Conservation (phyloP, 2,797 vertebrate genomes). For the Lycodopsis pacificus region DNA sequence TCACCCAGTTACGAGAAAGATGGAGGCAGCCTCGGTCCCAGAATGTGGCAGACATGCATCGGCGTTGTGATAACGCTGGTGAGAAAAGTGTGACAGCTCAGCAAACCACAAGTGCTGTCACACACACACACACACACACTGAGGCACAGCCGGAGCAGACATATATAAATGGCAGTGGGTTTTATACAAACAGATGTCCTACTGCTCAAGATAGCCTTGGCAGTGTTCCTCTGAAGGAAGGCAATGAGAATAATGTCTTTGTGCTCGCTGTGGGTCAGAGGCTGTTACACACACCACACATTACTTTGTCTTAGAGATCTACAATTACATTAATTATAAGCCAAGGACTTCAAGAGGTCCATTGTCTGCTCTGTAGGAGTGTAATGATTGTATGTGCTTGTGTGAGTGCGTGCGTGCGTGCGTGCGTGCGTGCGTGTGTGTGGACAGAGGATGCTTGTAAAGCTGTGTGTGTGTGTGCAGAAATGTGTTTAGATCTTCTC, state of each 20-base stretch:
- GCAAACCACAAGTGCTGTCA: constrained; percentile 24
- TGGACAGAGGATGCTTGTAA: constrained; percentile 18
- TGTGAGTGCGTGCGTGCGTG: neutral
- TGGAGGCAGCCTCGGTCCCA: neutral
- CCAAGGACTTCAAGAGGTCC: constrained; percentile 61
- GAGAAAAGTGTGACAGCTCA: constrained; percentile 43
- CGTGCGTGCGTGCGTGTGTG: constrained; percentile 5
- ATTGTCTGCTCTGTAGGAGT: constrained; percentile 65
- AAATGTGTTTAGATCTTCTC: constrained; percentile 14
- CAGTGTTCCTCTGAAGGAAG: constrained; percentile 53
- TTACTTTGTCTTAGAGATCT: constrained; percentile 76
- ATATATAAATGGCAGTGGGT: constrained; percentile 58
- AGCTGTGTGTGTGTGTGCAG: constrained; percentile 6
- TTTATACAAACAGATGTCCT: constrained; percentile 70
- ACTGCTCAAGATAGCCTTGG: constrained; percentile 56
- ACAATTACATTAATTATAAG: constrained; percentile 80
- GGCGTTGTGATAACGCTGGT: neutral
- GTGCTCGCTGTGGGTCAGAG: constrained; percentile 51
- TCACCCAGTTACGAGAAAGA: neutral
- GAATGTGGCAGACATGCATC: constrained; percentile 16
- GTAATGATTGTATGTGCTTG: neutral
- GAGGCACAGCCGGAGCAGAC: constrained; percentile 15
- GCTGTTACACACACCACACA: constrained; percentile 66
- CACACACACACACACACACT: constrained; percentile 19
- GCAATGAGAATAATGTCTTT: constrained; percentile 59